Conservation (phyloP, 2,797 vertebrate genomes). For the Buphagus erythrorhynchus region DNA sequence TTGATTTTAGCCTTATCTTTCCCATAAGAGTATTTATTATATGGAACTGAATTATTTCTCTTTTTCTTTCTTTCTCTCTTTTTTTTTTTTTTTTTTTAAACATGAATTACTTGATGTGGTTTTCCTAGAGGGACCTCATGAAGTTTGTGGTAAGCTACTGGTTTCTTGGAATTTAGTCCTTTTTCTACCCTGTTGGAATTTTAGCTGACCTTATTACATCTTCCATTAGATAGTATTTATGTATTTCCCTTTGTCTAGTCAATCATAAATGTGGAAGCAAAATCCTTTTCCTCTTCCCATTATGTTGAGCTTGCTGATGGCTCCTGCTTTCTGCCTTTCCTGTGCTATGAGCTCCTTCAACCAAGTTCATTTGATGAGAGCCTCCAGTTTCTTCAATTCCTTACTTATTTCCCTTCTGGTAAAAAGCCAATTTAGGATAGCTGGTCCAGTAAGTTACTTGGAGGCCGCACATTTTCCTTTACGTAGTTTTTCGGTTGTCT, state of each 20-base stretch:
- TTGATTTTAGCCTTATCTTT: neutral
- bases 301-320: neutral
- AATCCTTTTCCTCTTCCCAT: neutral
- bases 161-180: neutral
- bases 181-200: neutral
- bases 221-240: neutral
- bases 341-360: neutral
- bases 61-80: neutral
- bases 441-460: neutral
- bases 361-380: neutral
- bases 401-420: neutral
- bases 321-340: neutral
- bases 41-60: neutral
- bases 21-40: neutral
- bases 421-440: neutral
- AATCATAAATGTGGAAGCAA: neutral
- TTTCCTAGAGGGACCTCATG: conserved; percentile 35
- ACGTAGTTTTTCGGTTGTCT: neutral
- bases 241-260: neutral
- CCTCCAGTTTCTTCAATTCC: neutral
- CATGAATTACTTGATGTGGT: conserved; percentile 23
- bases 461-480: neutral
- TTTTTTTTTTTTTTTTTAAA: neutral
- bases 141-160: conserved; percentile 46
- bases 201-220: neutral